Evolutionary conservation across 2,113 vertebrate genomes (phyloP).

Genomic region (Loxodonta africana): DNA sequence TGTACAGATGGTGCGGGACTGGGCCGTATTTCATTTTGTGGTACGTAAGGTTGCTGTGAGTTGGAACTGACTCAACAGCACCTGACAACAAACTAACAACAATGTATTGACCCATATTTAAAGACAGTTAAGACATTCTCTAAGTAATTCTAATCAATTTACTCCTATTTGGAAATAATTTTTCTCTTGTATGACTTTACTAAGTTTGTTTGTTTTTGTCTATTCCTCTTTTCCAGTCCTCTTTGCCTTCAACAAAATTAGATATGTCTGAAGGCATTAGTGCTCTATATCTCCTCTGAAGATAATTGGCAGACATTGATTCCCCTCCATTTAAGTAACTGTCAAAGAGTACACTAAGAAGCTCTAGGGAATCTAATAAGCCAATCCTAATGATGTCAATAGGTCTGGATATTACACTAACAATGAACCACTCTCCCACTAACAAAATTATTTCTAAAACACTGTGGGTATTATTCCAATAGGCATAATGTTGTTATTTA

Average conservation of each 20-base stretch:
- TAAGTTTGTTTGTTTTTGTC: neutral
- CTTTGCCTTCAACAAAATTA: neutral
- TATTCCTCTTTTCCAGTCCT: neutral
- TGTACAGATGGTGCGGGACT: too few species aligned
- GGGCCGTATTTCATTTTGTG: too few species aligned
- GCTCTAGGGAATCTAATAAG: neutral
- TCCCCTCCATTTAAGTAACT: neutral
- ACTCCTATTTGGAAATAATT: neutral
- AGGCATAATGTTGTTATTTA: neutral
- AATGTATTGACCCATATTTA: neutral
- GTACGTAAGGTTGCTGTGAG: too few species aligned
- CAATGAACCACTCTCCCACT: neutral
- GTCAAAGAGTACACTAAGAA: neutral
- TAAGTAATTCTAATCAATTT: conserved; percentile 29
- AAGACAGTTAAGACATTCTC: neutral
- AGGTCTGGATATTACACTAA: neutral
- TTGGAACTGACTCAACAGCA: too few species aligned
- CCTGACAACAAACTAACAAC: too few species aligned
- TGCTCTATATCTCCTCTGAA: neutral
- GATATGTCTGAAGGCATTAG: neutral
- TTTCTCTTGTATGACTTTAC: neutral
- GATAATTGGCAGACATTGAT: conserved; percentile 26
- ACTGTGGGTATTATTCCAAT: neutral
- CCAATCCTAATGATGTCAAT: neutral
- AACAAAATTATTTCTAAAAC: conserved; percentile 2